Conservation (phyloP, 1,140 invertebrate genomes). For the Drosophila pandora region DNA sequence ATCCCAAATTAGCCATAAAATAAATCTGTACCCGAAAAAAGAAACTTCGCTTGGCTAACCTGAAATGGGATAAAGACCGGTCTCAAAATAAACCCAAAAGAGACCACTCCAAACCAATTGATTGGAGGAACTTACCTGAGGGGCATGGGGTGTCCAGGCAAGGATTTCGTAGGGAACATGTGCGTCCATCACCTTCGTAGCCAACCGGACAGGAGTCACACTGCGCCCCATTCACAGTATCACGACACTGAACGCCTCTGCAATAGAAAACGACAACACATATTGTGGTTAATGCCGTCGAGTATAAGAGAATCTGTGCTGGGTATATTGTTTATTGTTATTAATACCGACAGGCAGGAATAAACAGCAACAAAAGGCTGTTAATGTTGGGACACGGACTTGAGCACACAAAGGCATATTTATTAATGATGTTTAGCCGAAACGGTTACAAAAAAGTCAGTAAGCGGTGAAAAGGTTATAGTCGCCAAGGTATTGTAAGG, state of each 20-base stretch:
- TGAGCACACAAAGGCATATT: slow-evolving; percentile 68
- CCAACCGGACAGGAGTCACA: slow-evolving; percentile 94
- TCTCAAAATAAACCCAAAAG: slow-evolving; percentile 49
- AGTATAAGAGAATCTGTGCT: slow-evolving; percentile 3
- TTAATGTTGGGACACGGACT: slow-evolving; percentile 56
- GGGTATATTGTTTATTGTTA: slow-evolving; percentile 76
- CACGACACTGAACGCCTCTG: slow-evolving; percentile 90
- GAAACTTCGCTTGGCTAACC: slow-evolving; percentile 52
- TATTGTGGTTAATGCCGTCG: slow-evolving; percentile 54
- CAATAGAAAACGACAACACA: slow-evolving; percentile 48
- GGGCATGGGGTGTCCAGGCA: slow-evolving; percentile 91
- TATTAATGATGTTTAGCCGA: slow-evolving; percentile 72
- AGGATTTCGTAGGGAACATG: slow-evolving; percentile 87
- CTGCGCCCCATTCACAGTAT: slow-evolving; percentile 89
- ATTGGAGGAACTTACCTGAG: slow-evolving; percentile 84
- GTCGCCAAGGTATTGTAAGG: background rate
- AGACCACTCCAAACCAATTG: background rate
- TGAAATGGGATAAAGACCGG: slow-evolving; percentile 14
- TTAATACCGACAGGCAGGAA: slow-evolving; percentile 79
- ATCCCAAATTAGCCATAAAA: slow-evolving; percentile 72
- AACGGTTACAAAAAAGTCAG: slow-evolving; percentile 50
- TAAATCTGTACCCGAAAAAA: slow-evolving; percentile 24
- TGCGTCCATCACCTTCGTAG: slow-evolving; percentile 92
- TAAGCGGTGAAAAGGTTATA: slow-evolving; percentile 58
- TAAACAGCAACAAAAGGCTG: slow-evolving; percentile 77